Evolutionary conservation across 2,113 vertebrate genomes (phyloP), one percentile per base, ranked within the genome.

Genomic region (Ondatra zibethicus): DNA sequence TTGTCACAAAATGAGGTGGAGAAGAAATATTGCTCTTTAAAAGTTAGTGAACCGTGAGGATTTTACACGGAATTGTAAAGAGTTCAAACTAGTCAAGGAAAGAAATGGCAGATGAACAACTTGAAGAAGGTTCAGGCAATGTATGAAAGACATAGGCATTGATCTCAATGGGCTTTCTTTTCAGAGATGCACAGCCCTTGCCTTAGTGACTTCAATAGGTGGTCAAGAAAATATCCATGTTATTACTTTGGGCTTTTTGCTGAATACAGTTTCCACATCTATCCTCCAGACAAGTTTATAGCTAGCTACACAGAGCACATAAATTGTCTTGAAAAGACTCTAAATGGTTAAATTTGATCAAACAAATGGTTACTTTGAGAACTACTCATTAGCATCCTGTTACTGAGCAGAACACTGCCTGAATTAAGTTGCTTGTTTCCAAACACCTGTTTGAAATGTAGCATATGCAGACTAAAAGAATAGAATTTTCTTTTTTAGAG

Each of bases 231-330:
- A 94, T 94, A 94, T 73, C 97, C 88, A 1, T 93, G 80, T 97
- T 95, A 97, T 97, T 96, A 63, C 97, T 92, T 72, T 92, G 70
- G 61, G 88, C 90, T 92, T 95, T 92, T 81, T 13, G 1, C 92
- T 92, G 89, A 97, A 97, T 96, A 73, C 87, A 86, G 58, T 97
- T 91, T 97, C 93, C 92, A 97, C 95, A 97, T 97, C 80, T 92
- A 97, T 97, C 96, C 92, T 96, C 39, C 42, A 97, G 97, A 97
- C 95, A 97, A 96, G 85, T 97, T 97, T 97, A 97, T 95, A 96
- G 97, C 93, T 85, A 96, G 88, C 68, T 95, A 55, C 75, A 75
- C 78, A 95, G 63, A 97, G 76, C 85, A 96, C 88, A 95, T 92
- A 97, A 96, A 98, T 88, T 95, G 31, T 89, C 87, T 77, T 91